These are phyloP conservation scores for Chinchilla lanigera DNA, from an alignment of 2,113 vertebrate species.

Conservation along the genomic window DNA sequence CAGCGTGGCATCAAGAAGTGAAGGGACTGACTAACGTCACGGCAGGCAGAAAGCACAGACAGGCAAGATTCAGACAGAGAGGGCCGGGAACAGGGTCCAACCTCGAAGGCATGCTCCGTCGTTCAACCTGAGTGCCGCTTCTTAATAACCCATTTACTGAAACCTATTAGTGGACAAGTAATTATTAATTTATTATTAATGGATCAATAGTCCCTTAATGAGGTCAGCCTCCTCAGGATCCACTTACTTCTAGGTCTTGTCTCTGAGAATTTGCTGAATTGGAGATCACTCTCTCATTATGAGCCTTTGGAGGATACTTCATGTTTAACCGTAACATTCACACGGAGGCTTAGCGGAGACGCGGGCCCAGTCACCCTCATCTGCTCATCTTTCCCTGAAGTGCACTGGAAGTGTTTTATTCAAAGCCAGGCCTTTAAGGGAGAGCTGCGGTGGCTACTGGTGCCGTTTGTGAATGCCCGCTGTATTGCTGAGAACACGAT, in stretches of 20 bases:
- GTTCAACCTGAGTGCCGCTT: not conserved
- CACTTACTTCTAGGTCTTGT: not conserved
- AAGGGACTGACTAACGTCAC: not conserved
- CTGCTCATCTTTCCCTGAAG: not conserved
- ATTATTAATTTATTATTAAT: not conserved
- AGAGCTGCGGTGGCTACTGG: not conserved
- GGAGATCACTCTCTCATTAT: not conserved
- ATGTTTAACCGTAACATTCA: not conserved
- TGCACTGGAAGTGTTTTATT: not conserved
- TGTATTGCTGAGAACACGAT: too few species aligned
- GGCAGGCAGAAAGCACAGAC: not conserved
- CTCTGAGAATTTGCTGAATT: not conserved
- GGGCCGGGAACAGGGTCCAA: not conserved
- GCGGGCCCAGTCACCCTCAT: not conserved
- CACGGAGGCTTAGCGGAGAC: not conserved
- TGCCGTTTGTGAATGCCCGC: not conserved
- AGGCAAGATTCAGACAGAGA: not conserved
- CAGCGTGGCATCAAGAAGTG: not conserved
- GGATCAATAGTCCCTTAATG: not conserved
- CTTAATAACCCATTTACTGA: not conserved
- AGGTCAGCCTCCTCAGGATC: not conserved
- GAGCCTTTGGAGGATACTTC: not conserved
- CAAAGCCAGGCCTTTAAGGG: not conserved
- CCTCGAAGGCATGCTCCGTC: not conserved
- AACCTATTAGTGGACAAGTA: not conserved